Conservation (phyloP, 2,113 vertebrate species). For the Sphaerodactylus townsendi region DNA sequence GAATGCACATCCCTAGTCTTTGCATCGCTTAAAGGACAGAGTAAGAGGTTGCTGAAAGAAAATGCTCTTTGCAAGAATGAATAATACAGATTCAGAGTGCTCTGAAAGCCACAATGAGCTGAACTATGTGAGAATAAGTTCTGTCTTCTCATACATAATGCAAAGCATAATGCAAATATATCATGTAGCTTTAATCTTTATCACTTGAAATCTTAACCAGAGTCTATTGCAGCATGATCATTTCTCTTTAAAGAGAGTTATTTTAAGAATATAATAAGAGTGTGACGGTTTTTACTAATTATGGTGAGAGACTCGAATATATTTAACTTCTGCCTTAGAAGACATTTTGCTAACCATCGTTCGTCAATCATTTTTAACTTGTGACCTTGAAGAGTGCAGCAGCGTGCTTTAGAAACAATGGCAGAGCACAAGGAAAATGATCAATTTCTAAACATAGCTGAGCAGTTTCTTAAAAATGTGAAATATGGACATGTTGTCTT, state of each 20-base stretch:
- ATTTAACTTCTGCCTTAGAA: not conserved
- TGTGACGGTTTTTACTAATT: constrained; percentile 28
- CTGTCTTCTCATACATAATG: constrained; percentile 10
- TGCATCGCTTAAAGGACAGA: not conserved
- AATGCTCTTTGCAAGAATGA: not conserved
- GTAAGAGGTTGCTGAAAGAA: not conserved
- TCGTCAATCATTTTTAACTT: constrained; percentile 12
- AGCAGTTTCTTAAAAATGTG: constrained; percentile 1
- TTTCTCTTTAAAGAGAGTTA: constrained; percentile 19
- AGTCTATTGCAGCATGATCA: not conserved
- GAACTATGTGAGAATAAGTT: not conserved
- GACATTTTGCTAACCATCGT: not conserved
- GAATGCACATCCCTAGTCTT: too few species aligned
- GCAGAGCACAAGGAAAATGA: not conserved
- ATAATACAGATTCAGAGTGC: not conserved
- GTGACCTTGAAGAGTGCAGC: constrained; percentile 5
- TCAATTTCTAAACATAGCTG: constrained; percentile 3
- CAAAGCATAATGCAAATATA: not conserved
- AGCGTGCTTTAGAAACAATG: constrained; percentile 22
- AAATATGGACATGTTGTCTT: constrained; percentile 9
- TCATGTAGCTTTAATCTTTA: constrained; percentile 3
- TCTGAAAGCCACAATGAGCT: not conserved
- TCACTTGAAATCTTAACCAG: not conserved
- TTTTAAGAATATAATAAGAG: constrained; percentile 22
- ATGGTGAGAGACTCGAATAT: constrained; percentile 16